These are phyloP conservation scores for Argya squamiceps DNA, from an alignment of 2,797 vertebrate species.

Conservation along the genomic window DNA sequence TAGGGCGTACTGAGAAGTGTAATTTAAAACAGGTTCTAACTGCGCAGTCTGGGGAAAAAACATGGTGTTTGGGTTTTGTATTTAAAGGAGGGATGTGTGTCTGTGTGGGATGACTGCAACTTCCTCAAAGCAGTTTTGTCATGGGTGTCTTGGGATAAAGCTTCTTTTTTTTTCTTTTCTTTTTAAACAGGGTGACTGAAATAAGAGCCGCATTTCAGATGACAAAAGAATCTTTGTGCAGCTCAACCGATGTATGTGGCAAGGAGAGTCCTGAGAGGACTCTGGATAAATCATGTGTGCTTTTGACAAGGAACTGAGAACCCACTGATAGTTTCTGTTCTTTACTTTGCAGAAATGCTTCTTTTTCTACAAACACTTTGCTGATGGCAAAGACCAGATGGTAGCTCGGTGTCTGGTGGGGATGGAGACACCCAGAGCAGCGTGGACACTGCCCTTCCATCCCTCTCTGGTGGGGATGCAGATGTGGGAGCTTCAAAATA, in stretches of 20 bases:
- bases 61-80: not conserved
- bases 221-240: not conserved
- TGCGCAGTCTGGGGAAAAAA: not conserved
- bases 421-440: not conserved
- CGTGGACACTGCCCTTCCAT: accelerated
- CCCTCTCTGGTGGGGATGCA: not conserved
- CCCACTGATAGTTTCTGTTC: not conserved
- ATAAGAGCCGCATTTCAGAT: not conserved
- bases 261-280: not conserved
- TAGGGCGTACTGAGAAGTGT: not conserved
- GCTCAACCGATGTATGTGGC: accelerated
- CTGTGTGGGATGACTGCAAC: not conserved
- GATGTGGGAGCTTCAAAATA: not conserved
- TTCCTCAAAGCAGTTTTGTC: not conserved
- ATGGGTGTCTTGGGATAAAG: not conserved
- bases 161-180: not conserved
- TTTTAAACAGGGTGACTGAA: not conserved
- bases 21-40: not conserved
- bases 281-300: accelerated
- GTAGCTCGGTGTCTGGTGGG: accelerated
- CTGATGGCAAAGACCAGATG: not conserved
- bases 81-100: not conserved
- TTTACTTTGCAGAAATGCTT: not conserved
- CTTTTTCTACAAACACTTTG: not conserved
- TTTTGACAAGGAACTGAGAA: not conserved